Percentiles rank a stretch among this genome's conserved stretches.
Evolutionary conservation across 2,888 invertebrate species (phyloP).

Genomic region (Nymphalis polychloros): DNA sequence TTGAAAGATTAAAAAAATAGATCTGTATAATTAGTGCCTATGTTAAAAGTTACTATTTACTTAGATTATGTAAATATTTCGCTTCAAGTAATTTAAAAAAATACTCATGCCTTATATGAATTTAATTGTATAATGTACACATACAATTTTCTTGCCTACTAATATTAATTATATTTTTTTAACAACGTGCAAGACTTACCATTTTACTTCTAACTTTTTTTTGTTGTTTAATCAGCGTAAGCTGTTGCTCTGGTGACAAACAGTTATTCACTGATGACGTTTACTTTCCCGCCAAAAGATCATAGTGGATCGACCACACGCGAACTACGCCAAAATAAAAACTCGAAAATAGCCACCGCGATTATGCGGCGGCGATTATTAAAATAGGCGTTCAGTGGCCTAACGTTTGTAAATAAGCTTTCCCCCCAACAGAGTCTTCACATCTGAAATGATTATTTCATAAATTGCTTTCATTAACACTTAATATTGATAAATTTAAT

Average conservation of each 20-base stretch:
- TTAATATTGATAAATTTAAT: no score
- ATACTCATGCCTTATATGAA: no score
- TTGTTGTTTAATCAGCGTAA: background rate
- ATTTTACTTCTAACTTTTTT: slow-evolving; percentile 17
- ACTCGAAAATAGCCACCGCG: slow-evolving; percentile 73
- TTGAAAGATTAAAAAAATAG: no score
- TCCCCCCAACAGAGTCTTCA: slow-evolving; percentile 70
- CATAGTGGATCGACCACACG: slow-evolving; percentile 72
- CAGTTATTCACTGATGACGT: slow-evolving; percentile 61
- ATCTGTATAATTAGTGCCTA: no score
- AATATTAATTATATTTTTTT: background rate
- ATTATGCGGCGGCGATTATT: slow-evolving; percentile 61
- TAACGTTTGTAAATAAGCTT: slow-evolving; percentile 51
- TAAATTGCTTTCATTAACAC: background rate
- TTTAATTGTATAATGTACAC: no score
- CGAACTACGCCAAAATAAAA: slow-evolving; percentile 81
- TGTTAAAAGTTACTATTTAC: no score
- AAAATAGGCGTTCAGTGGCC: slow-evolving; percentile 67
- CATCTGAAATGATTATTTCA: background rate
- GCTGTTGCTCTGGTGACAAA: slow-evolving; percentile 56
- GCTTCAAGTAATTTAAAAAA: no score
- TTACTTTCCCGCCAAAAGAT: slow-evolving; percentile 76
- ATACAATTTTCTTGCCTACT: no score
- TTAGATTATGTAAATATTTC: no score
- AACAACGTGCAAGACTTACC: slow-evolving; percentile 30